phyloP scores from a whole-genome alignment of 2,113 vertebrate species.

The Scytalopus superciliaris region DNA sequence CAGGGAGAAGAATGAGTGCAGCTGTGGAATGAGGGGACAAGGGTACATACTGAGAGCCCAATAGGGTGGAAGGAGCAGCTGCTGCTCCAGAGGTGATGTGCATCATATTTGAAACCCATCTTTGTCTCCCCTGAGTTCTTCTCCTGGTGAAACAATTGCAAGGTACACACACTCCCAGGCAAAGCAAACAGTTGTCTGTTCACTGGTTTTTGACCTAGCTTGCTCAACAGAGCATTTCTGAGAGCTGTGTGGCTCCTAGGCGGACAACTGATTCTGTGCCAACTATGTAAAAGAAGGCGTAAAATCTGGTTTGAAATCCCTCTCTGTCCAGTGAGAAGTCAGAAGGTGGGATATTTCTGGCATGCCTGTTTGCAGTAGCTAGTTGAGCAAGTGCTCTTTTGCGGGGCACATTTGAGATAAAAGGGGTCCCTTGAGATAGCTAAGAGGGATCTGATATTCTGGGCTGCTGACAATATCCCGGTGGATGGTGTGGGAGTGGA shows the following conservation, averaged over 20 bases:
- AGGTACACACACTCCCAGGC: neutral
- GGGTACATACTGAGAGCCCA: neutral
- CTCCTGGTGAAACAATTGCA: neutral
- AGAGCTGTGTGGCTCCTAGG: neutral
- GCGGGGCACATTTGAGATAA: rapidly evolving
- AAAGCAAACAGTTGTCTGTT: neutral
- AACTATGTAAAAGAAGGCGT: neutral
- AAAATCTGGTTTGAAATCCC: neutral
- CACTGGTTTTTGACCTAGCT: neutral
- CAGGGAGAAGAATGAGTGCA: neutral
- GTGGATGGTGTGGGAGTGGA: slow-evolving; percentile 95
- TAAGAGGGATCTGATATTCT: neutral
- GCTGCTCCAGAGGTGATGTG: neutral
- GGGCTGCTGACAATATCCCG: slow-evolving; percentile 57
- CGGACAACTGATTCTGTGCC: neutral
- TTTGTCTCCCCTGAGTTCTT: neutral
- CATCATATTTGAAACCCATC: neutral
- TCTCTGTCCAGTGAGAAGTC: neutral
- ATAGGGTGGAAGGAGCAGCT: neutral
- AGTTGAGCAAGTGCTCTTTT: neutral
- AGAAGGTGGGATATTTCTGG: neutral
- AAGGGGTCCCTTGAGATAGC: neutral
- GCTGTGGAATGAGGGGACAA: neutral
- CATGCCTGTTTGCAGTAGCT: neutral
- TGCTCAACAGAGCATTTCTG: neutral